Base-by-base conservation (phyloP, 2,113 vertebrate species). In the Tympanuchus pallidicinctus region DNA sequence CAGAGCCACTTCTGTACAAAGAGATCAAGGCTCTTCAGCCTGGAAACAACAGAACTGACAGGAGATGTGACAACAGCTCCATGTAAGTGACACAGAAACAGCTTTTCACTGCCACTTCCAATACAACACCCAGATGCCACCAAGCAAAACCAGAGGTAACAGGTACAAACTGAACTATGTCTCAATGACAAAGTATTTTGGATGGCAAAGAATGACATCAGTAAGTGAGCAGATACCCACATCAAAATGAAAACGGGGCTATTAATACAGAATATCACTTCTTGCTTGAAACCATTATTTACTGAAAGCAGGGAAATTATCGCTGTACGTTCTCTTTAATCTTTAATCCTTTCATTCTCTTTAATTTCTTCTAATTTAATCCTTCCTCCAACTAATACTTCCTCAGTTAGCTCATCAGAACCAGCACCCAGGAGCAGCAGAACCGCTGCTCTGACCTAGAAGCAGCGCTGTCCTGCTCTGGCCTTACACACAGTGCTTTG, bases 1-100 rank as follows among this genome's bases (percentile, higher is more conserved):
- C 94, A 69, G 56, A 90, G 80, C n/a, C 60, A 66, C 59, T 92
- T 82, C 71, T 36, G 42, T 21, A 56, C 54, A 73, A 94, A 50
- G 22, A 88, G 36, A 86, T 45, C 76, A 85, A 71, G 67, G 59
- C 71, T 76, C 63, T 87, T 86, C 77, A 91, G 66, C 59, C 71
- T 86, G 83, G 81, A 86, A 50, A 88, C 83, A 83, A 71, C 65
- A 92, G 83, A 92, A 77, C 56, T 81, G 61, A 81, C 63, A 80
- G 61, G 50, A 88, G 57, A 71, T 42, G 42, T 2, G 69, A 63
- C 1, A 13, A 42, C 0, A 76, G 22, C 18, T 56, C 67, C 48
- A 27, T 19, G 38, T 27, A 69, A 73, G 73, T 2, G 17, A 52
- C 38, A 82, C 45, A 80, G 42, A 72, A 66, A 59, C 1, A 57